Percentiles rank a stretch among this genome's conserved stretches.
Conservation (phyloP, 2,797 vertebrate species). For the Leuciscus waleckii region DNA sequence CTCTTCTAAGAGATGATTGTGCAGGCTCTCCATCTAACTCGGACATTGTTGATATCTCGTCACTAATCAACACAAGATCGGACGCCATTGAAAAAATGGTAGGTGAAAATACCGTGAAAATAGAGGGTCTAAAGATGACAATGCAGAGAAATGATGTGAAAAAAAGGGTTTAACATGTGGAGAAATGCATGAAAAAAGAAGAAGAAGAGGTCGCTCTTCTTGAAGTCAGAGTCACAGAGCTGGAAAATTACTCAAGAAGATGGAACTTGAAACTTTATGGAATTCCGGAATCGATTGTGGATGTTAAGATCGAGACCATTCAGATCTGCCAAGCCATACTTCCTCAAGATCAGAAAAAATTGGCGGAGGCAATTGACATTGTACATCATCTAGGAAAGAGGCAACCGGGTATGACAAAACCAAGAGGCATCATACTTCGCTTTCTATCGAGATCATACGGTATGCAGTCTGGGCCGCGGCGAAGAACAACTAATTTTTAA, state of each 20-base stretch:
- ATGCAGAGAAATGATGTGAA: not conserved
- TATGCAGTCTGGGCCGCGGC: not conserved
- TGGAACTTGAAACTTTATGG: not conserved
- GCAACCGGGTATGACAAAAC: not conserved
- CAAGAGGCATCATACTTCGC: not conserved
- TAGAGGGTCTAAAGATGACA: not conserved
- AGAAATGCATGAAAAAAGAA: not conserved
- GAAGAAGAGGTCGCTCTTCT: not conserved
- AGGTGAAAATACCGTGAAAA: not conserved
- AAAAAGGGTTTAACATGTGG: not conserved
- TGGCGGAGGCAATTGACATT: not conserved
- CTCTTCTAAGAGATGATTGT: not conserved
- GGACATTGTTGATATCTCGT: not conserved
- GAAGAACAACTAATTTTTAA: not conserved
- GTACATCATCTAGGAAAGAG: not conserved
- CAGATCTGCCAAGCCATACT: not conserved
- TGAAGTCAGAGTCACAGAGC: not conserved
- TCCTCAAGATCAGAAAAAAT: not conserved
- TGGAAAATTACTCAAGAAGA: not conserved
- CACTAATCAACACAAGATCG: not conserved
- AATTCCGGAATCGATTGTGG: too few relatives aligned
- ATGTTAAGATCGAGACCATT: not conserved
- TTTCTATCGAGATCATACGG: not conserved
- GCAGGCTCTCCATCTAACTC: not conserved
- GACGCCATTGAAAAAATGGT: not conserved